These are phyloP conservation scores for Hyles vespertilio DNA, from an alignment of 1,140 invertebrate genomes.

Conservation along the genomic window DNA sequence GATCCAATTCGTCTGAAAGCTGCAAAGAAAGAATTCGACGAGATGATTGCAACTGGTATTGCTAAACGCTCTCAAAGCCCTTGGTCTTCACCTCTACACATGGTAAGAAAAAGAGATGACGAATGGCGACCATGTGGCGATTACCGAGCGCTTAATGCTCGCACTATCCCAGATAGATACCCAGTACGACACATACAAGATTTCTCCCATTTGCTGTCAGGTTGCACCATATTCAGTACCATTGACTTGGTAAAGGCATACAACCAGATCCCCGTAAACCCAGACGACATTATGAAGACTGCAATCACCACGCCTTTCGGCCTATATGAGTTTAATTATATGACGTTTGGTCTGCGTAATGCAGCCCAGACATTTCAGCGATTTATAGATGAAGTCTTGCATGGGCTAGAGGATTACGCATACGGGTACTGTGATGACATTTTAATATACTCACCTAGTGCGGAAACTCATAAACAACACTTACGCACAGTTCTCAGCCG, in stretches of 20 bases:
- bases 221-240: conserved; percentile 3
- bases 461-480: not conserved
- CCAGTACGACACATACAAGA: conserved; percentile 6
- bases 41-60: not conserved
- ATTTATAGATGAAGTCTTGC: conserved; percentile 3
- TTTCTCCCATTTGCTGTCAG: not conserved
- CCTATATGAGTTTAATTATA: conserved; percentile 5
- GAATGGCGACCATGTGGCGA: conserved; percentile 8
- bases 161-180: conserved; percentile 6
- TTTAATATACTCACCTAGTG: not conserved
- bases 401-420: not conserved
- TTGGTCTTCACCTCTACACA: conserved; percentile 6
- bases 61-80: not conserved
- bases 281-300: conserved; percentile 3
- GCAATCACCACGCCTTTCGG: conserved; percentile 9
- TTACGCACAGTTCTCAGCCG: conserved; percentile 5
- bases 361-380: conserved; percentile 9
- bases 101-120: not conserved
- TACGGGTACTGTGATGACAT: conserved; percentile 4
- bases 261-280: conserved; percentile 2
- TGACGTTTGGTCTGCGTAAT: conserved; percentile 8
- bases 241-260: conserved; percentile 6
- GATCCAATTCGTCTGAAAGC: no score
- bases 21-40: conserved; percentile 6
- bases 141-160: conserved; percentile 4